phyloP scores from a whole-genome alignment of 2,888 invertebrate genomes.

The Napeogenes inachia region DNA sequence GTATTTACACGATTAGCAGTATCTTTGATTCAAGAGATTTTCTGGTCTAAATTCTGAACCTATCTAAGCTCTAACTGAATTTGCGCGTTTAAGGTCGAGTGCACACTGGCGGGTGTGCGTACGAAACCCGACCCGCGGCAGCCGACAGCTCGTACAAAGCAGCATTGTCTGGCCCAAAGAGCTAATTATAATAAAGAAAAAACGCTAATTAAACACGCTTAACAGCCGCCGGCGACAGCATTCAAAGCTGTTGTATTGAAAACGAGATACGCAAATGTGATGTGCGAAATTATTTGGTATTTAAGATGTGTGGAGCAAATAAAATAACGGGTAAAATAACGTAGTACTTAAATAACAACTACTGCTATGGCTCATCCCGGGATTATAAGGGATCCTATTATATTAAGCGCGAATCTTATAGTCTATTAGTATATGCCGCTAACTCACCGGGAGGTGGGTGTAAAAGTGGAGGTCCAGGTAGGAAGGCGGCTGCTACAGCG shows the following conservation, averaged over 20 bases:
- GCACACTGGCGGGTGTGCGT: slow-evolving; percentile 11
- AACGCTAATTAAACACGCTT: slow-evolving; percentile 42
- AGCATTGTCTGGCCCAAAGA: slow-evolving; percentile 49
- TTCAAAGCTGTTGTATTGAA: slow-evolving; percentile 14
- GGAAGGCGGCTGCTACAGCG: slow-evolving; percentile 92
- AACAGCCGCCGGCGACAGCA: slow-evolving; percentile 31
- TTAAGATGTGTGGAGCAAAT: neutral
- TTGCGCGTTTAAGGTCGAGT: neutral
- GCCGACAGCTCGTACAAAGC: slow-evolving; percentile 37
- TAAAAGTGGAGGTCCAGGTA: slow-evolving; percentile 81
- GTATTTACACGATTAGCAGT: no score
- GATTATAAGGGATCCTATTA: neutral
- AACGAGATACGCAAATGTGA: slow-evolving; percentile 19
- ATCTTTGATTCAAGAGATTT: no score
- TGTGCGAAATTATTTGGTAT: slow-evolving; percentile 18
- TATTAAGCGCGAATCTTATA: neutral
- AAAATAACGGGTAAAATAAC: slow-evolving; percentile 1
- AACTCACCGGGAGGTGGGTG: slow-evolving; percentile 68
- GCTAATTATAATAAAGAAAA: slow-evolving; percentile 58
- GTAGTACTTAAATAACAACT: slow-evolving; percentile 2
- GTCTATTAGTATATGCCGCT: neutral
- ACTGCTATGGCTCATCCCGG: slow-evolving; percentile 15
- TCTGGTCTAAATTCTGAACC: no score
- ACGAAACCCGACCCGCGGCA: slow-evolving; percentile 50
- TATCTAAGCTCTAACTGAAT: no score